Percentiles rank a stretch among this genome's conserved stretches.
Evolutionary conservation across 2,113 vertebrate genomes (phyloP).

Genomic region (Trinectes maculatus): DNA sequence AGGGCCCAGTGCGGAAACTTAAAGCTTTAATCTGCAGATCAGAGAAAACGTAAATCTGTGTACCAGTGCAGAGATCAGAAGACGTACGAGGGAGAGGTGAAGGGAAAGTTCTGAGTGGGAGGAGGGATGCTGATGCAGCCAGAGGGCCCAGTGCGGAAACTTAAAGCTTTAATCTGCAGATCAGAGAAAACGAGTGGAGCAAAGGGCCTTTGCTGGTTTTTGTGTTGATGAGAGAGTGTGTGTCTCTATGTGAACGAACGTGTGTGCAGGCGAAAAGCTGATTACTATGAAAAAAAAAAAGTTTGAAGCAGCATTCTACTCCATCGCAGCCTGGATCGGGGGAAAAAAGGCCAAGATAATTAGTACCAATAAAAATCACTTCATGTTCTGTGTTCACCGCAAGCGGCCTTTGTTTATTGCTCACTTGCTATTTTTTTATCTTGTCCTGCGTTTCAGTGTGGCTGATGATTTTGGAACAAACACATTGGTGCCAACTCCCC

Average conservation of each 20-base stretch:
- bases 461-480: conserved; percentile 33
- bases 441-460: conserved; percentile 1
- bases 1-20: conserved; percentile 38
- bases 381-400: conserved; percentile 19
- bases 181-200: conserved; percentile 69
- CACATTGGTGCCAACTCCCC: neutral
- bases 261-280: conserved; percentile 29
- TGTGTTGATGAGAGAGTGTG: neutral
- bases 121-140: conserved; percentile 55
- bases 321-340: conserved; percentile 34
- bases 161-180: conserved; percentile 75
- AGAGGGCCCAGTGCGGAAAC: conserved; percentile 39
- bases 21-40: conserved; percentile 78
- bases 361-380: conserved; percentile 54
- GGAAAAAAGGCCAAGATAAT: conserved; percentile 43
- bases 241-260: conserved; percentile 38
- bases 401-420: neutral
- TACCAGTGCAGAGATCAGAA: no score
- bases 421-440: neutral
- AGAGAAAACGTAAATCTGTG: conserved; percentile 71
- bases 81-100: conserved; percentile 11
- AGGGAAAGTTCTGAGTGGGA: conserved; percentile 47
- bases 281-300: conserved; percentile 71
- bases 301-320: conserved; percentile 53
- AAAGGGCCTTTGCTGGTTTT: conserved; percentile 49